Evolutionary conservation across 2,113 vertebrate genomes (phyloP).

Genomic region (Cepphus grylle): DNA sequence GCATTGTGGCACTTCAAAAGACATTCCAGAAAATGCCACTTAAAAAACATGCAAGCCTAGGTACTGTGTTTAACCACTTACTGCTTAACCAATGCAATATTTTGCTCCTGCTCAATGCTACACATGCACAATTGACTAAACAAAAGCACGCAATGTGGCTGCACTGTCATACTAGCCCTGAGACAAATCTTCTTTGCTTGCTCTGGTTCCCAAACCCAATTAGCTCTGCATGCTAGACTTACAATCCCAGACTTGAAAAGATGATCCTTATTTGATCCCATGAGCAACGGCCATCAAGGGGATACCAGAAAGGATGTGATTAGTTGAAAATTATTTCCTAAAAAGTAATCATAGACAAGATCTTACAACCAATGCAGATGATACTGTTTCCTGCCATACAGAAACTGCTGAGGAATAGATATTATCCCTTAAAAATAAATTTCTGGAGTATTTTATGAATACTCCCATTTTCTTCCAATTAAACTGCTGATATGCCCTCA

Average conservation of each 20-base stretch:
- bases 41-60: slow-evolving; percentile 32
- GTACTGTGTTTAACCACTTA: slow-evolving; percentile 57
- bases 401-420: background rate
- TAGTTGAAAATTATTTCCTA: background rate
- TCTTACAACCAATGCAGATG: background rate
- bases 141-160: slow-evolving; percentile 50
- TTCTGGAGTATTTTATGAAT: background rate
- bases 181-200: background rate
- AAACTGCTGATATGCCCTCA: background rate
- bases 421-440: background rate
- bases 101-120: slow-evolving; percentile 59
- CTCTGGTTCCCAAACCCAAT: background rate
- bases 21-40: slow-evolving; percentile 11
- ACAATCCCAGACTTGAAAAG: background rate
- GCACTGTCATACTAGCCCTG: background rate
- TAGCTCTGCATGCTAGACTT: background rate
- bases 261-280: background rate
- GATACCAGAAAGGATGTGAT: background rate
- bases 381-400: background rate
- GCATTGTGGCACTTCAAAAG: slow-evolving; percentile 68
- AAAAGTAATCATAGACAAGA: background rate
- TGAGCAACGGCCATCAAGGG: background rate
- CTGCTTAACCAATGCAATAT: slow-evolving; percentile 61
- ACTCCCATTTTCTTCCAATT: background rate
- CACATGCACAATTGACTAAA: slow-evolving; percentile 54